Percentiles rank a stretch among this genome's conserved stretches.
These are phyloP conservation scores for Aphidius gifuensis DNA, from an alignment of 1,140 invertebrate species.

Conservation along the genomic window DNA sequence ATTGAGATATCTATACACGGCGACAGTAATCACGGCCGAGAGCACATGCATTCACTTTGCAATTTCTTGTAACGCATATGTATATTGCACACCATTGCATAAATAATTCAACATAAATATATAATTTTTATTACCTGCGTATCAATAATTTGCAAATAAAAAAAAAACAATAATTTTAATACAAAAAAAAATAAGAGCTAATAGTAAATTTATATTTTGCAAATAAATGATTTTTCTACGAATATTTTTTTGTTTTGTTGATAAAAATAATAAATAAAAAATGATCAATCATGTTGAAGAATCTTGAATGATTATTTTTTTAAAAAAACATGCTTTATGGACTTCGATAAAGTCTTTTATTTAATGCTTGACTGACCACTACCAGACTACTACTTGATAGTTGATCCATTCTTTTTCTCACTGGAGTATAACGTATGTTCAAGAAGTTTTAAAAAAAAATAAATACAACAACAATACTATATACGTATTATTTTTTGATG, in stretches of 20 bases:
- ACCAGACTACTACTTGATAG: neutral
- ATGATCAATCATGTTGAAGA: neutral
- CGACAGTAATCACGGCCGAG: slow-evolving; percentile 37
- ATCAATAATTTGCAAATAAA: too few species aligned
- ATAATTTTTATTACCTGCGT: too few species aligned
- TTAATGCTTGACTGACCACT: slow-evolving; percentile 48
- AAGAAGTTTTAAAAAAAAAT: slow-evolving; percentile 15
- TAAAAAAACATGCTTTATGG: slow-evolving; percentile 27
- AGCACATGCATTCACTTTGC: slow-evolving; percentile 37
- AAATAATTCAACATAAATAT: neutral
- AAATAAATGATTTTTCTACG: too few species aligned
- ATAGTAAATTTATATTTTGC: too few species aligned
- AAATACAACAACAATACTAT: neutral
- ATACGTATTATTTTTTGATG: too few species aligned
- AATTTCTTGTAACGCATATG: slow-evolving; percentile 2
- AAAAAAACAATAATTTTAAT: too few species aligned
- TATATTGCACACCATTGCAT: neutral
- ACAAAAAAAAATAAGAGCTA: too few species aligned
- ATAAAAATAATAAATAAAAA: too few species aligned
- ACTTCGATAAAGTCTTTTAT: slow-evolving; percentile 44
- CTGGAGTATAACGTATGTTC: slow-evolving; percentile 21
- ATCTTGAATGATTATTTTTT: too few species aligned
- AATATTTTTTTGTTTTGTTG: too few species aligned
- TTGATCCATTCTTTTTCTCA: slow-evolving; percentile 41
- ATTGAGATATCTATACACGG: slow-evolving; percentile 41